Conservation (phyloP, 2,888 invertebrate genomes). For the Bombyx huttoni region DNA sequence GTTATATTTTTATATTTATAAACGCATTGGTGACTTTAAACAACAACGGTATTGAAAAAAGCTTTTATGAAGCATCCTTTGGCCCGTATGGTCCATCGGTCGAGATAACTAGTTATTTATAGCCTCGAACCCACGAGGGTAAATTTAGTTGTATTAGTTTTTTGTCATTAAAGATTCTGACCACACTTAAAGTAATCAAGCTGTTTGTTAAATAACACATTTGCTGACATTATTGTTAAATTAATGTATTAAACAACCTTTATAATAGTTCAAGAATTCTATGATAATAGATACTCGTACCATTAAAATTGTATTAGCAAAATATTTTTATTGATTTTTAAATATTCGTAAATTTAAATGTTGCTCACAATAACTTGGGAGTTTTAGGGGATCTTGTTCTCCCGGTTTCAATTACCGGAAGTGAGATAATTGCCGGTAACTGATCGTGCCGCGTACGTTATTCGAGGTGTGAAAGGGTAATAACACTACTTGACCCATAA, state of each 20-base stretch:
- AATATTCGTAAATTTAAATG: constrained; percentile 14
- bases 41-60: no score
- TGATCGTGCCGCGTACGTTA: constrained; percentile 40
- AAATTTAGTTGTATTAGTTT: constrained; percentile 3
- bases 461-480: constrained; percentile 65
- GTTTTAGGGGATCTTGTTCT: constrained; percentile 29
- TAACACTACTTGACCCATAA: constrained; percentile 61
- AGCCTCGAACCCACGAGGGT: constrained; percentile 21
- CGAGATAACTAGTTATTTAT: constrained; percentile 58
- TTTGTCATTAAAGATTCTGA: not conserved
- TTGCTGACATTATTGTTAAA: not conserved
- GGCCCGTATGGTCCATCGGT: constrained; percentile 37
- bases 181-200: not conserved
- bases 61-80: constrained; percentile 17
- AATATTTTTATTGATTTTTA: not conserved
- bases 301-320: not conserved
- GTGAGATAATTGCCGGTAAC: constrained; percentile 58
- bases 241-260: not conserved
- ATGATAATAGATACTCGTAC: no score
- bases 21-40: no score
- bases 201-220: not conserved
- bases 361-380: constrained; percentile 4
- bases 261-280: no score
- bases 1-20: no score
- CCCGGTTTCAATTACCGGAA: constrained; percentile 43